Evolutionary conservation across 2,888 invertebrate species (phyloP), one percentile per base, ranked within the genome.

Genomic region (Oasisia sp.): DNA sequence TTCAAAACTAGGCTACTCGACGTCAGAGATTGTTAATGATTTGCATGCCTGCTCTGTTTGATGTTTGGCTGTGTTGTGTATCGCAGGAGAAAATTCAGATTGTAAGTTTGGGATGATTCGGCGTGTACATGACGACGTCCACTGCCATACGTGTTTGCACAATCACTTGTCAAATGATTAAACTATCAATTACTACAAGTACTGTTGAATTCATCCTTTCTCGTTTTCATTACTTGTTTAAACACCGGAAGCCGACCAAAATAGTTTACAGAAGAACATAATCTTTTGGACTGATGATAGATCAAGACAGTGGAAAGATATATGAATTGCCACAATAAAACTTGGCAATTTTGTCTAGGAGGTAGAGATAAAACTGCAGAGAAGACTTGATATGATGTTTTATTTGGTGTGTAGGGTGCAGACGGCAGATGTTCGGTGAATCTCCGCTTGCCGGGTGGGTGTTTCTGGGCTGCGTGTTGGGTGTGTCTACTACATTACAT

Each of bases 131-230:
- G 74, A 74, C n/a, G 74, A 74, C n/a, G 27, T 74, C 7, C 74
- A n/a, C 74, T 74, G n/a, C 74, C 74, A n/a, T 74, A 74, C 7
- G 74, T 74, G 74, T 74, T 74, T n/a, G 74, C 74, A 74, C 74
- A n/a, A n/a, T 74, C 27, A 74, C 5, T 74, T n/a, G 74, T 74
- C 74, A 74, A 27, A 74, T 74, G 0, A 74, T 74, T 27, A 74
- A 74, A 74, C 27, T 74, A 19, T 74, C 1, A 19, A 4, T 74
- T 74, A 74, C n/a, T n/a, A 74, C 19, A 19, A 74, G 14, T 19
- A n/a, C 0, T 74, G 74, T 74, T n/a, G 0, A 74, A 74, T 74
- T 7, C 19, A 74, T 27, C 19, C 50, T 50, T 50, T 50, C 14
- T 50, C 19, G n/a, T 74, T 27, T 74, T 4, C 74, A 1, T 74